Evolutionary conservation across 2,797 vertebrate genomes (phyloP), one percentile per base, ranked within the genome.

Genomic region (Rallus crepitans): DNA sequence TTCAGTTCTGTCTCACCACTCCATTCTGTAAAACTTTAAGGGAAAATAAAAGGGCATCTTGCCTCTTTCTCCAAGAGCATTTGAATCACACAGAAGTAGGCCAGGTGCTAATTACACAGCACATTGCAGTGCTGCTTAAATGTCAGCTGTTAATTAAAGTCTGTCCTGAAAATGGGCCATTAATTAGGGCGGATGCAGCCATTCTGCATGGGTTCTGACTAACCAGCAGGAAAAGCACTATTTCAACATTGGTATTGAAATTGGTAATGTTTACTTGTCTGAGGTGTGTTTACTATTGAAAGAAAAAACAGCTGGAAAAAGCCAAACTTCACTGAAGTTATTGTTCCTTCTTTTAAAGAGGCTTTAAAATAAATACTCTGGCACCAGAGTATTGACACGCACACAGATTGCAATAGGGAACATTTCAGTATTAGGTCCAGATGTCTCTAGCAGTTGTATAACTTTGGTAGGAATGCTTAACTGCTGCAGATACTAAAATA

Each of bases 81-180:
- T 76, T 85, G 82, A 94, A 81, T 94, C 25, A 83, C 73, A 57
- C 33, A 6, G 3, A 96, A 94, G 65, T 95, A 95, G 95, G 96
- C 78, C 93, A 96, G 95, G 88, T 95, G 68, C 76, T 95, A 94
- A 95, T 89, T 94, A 57, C 86, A 71, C n/a, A 56, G 45, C 68
- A 69, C n/a, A 80, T 6, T 70, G 57, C 73, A 71, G n/a, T 64
- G 60, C 73, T 92, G 60, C 60, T 80, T 82, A 80, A 90, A 90
- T 90, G 94, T 96, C 93, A 96, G 71, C 64, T 90, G 86, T 93
- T 95, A 97, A 96, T 97, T 95, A 97, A 95, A 96, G 19, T 53
- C 50, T 82, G 13, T 68, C 6, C 50, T 87, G 88, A 94, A 96
- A 95, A 78, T 40, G 35, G 88, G 88, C 12, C 83, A 90, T 92